Evolutionary conservation across 2,113 vertebrate species (phyloP).

Genomic region (Pica pica): DNA sequence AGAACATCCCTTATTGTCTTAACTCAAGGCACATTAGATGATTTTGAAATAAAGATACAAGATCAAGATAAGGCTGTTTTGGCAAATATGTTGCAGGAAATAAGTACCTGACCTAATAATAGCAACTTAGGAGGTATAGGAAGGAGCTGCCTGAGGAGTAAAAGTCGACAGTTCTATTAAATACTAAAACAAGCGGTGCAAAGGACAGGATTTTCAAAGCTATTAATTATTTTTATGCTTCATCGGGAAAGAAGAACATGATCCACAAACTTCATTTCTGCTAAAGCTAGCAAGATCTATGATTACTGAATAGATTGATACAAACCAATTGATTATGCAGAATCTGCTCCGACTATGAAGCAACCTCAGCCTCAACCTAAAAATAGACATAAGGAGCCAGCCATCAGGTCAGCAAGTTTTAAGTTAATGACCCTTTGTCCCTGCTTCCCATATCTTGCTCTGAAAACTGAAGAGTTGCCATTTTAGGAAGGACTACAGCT

Average conservation of each 20-base stretch:
- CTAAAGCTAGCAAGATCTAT: background rate
- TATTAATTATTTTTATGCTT: background rate
- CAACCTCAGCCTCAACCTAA: background rate
- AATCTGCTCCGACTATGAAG: background rate
- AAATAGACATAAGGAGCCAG: background rate
- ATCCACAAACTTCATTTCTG: background rate
- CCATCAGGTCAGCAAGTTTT: background rate
- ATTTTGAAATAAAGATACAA: background rate
- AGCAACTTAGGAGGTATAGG: background rate
- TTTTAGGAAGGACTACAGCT: background rate
- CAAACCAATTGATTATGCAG: background rate
- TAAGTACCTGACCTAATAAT: background rate
- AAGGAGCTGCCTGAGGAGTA: background rate
- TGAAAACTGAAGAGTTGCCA: background rate
- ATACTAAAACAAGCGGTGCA: background rate
- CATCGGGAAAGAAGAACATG: background rate
- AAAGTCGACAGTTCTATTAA: conserved; percentile 1
- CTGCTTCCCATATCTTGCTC: background rate
- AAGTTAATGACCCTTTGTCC: background rate
- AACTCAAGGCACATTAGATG: background rate
- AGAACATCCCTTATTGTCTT: background rate
- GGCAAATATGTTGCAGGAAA: background rate
- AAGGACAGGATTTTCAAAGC: background rate
- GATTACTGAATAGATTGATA: background rate
- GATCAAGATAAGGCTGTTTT: background rate